Evolutionary conservation across 1,140 invertebrate species (phyloP).

Genomic region (Magallana ariakensis): DNA sequence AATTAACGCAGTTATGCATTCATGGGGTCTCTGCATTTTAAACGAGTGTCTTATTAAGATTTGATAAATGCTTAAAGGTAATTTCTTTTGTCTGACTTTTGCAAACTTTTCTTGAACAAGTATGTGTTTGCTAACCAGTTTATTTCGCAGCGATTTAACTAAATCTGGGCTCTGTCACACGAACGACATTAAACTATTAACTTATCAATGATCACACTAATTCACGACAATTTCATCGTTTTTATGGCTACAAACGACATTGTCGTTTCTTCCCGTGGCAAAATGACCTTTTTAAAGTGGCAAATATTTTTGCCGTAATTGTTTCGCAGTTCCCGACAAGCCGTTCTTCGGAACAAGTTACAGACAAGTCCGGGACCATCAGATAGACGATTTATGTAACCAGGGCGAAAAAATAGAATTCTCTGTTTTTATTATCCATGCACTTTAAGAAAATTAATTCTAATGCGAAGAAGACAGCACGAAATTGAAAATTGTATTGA

Average conservation of each 20-base stretch:
- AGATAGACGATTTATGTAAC: slow-evolving; percentile 14
- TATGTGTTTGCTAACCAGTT: neutral
- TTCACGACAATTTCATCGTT: slow-evolving; percentile 32
- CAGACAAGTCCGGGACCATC: slow-evolving; percentile 12
- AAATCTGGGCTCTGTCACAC: neutral
- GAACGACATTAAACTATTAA: slow-evolving; percentile 30
- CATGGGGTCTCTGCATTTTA: too few species aligned
- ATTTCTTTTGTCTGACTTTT: too few species aligned
- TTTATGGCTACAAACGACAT: neutral
- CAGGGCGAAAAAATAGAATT: neutral
- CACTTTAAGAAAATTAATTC: neutral
- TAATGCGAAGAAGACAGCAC: neutral
- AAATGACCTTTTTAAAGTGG: slow-evolving; percentile 38
- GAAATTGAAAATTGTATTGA: neutral
- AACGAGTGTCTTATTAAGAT: too few species aligned
- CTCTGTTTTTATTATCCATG: neutral
- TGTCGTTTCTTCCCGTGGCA: slow-evolving; percentile 13
- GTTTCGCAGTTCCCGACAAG: neutral
- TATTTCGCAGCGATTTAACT: neutral
- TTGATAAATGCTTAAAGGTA: too few species aligned
- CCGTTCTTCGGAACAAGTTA: slow-evolving; percentile 28
- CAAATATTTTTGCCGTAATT: slow-evolving; percentile 24
- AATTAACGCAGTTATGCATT: too few species aligned
- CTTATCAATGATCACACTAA: slow-evolving; percentile 27
- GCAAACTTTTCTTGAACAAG: neutral